Evolutionary conservation across 2,113 vertebrate species (phyloP).

Genomic region (Alligator mississippiensis): DNA sequence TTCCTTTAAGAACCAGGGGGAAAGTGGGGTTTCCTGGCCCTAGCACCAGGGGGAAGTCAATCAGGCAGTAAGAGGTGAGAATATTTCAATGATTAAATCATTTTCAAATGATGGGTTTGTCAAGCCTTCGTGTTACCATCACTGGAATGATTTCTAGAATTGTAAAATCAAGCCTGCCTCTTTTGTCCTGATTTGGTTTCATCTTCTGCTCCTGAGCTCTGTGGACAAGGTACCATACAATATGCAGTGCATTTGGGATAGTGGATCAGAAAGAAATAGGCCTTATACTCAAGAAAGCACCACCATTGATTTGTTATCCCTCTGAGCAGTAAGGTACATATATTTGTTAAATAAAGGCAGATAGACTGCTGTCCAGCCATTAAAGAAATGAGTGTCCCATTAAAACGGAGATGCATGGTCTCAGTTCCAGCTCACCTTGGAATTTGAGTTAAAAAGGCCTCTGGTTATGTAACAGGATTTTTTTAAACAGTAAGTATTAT

Average conservation of each 20-base stretch:
- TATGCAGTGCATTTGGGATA: neutral
- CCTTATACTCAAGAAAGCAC: neutral
- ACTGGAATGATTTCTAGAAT: neutral
- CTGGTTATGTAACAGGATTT: neutral
- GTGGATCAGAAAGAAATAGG: neutral
- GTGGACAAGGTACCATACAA: fast-evolving
- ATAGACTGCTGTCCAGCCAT: neutral
- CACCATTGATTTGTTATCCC: fast-evolving
- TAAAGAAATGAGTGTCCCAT: neutral
- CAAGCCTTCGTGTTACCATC: neutral
- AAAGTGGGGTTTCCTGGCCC: neutral
- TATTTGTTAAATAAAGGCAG: neutral
- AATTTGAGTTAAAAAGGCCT: neutral
- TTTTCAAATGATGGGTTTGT: neutral
- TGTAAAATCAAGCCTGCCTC: neutral
- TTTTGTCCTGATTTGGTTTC: neutral
- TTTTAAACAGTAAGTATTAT: neutral
- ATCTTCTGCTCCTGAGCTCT: neutral
- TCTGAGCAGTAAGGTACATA: neutral
- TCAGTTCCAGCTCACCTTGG: neutral
- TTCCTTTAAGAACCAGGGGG: neutral
- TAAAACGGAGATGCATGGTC: neutral
- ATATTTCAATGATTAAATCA: too few species aligned
- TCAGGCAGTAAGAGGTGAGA: neutral
- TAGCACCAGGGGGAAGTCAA: neutral